Conservation (phyloP, 2,888 invertebrate species). For the Dendrolimus pini region DNA sequence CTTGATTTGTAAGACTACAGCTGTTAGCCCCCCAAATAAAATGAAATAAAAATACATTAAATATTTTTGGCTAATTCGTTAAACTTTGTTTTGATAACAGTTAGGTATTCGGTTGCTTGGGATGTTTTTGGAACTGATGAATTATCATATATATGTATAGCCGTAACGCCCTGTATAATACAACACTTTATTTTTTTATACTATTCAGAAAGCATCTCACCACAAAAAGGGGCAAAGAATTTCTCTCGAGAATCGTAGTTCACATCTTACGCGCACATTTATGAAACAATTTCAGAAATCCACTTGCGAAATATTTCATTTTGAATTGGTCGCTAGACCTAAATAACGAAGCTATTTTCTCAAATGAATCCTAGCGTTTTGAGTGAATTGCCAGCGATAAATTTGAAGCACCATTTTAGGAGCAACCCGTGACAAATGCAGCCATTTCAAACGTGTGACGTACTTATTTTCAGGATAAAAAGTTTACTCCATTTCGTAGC, state of each 20-base stretch:
- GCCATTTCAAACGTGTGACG: background rate
- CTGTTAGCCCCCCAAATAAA: too few species aligned
- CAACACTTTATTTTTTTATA: too few species aligned
- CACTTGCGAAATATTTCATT: background rate
- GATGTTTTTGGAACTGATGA: too few species aligned
- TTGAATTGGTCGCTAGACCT: background rate
- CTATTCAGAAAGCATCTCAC: too few species aligned
- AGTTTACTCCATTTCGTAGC: background rate
- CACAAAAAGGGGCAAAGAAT: background rate
- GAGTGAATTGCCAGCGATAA: background rate
- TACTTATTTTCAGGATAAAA: background rate
- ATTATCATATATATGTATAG: too few species aligned
- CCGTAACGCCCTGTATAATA: too few species aligned
- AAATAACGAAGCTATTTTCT: background rate
- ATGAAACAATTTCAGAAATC: background rate
- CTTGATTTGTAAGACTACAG: too few species aligned
- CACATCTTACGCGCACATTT: background rate
- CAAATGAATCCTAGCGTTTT: background rate
- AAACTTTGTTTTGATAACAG: too few species aligned
- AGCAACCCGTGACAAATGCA: background rate
- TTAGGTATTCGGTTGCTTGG: too few species aligned
- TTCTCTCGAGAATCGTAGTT: background rate
- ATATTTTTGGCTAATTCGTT: too few species aligned
- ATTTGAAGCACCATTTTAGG: background rate
- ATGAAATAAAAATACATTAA: too few species aligned